Conservation (phyloP, 1,140 invertebrate species). For the Platyura marginata region DNA sequence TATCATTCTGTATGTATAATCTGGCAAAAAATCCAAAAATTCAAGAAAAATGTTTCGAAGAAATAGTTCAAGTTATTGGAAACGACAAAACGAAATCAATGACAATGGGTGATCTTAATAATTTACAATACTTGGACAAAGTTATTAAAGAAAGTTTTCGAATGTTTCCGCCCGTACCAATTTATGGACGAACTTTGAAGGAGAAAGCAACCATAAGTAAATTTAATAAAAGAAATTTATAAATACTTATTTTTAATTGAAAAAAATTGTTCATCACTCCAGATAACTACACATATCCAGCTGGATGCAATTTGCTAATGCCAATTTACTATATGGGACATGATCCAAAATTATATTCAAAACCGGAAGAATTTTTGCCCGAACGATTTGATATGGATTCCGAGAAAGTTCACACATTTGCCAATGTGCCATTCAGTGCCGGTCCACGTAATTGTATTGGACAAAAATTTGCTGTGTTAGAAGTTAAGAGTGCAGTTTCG, state of each 20-base stretch:
- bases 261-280: too few species aligned
- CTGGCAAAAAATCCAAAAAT: conserved; percentile 32
- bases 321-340: conserved; percentile 5
- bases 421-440: conserved; percentile 45
- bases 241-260: too few species aligned
- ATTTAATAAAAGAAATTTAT: too few species aligned
- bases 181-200: conserved; percentile 26
- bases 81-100: conserved; percentile 11
- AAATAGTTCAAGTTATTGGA: conserved; percentile 34
- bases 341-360: conserved; percentile 10
- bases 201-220: conserved; percentile 13
- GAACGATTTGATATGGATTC: conserved; percentile 33
- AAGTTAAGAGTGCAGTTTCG: conserved; percentile 49
- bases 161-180: conserved; percentile 42
- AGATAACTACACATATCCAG: neutral
- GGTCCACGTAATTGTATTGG: conserved; percentile 45
- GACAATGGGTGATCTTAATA: conserved; percentile 26
- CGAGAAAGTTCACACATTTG: conserved; percentile 23
- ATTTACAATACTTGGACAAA: conserved; percentile 39
- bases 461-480: too few species aligned
- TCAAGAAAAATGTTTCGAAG: conserved; percentile 35
- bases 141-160: conserved; percentile 41
- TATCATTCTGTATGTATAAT: conserved; percentile 33
- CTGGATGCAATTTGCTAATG: neutral
- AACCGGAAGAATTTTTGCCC: conserved; percentile 33